Evolutionary conservation across 2,797 vertebrate species (phyloP).

Genomic region (Diplodus sargus): DNA sequence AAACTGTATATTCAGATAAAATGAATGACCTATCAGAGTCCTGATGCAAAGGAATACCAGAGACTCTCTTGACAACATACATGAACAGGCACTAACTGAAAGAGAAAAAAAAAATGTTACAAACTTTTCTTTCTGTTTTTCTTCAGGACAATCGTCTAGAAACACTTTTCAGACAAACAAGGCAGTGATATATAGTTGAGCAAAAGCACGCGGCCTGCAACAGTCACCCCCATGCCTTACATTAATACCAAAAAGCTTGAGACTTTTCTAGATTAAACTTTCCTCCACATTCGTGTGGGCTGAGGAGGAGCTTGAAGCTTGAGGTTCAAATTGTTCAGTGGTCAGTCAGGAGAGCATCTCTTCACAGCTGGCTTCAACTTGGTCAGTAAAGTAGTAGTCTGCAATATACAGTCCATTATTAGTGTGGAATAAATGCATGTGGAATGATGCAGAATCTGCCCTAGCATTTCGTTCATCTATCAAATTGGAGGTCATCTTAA

Average conservation of each 20-base stretch:
- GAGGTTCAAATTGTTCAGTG: constrained; percentile 42
- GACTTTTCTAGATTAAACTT: constrained; percentile 25
- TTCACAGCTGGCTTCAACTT: constrained; percentile 54
- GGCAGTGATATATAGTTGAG: constrained; percentile 77
- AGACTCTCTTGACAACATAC: constrained; percentile 71
- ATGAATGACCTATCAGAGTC: constrained; percentile 68
- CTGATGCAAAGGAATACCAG: constrained; percentile 40
- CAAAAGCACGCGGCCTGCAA: constrained; percentile 55
- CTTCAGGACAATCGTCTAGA: constrained; percentile 66
- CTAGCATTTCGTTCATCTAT: constrained; percentile 39
- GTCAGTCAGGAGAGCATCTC: constrained; percentile 50
- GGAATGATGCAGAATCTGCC: constrained; percentile 54
- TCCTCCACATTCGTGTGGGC: constrained; percentile 14
- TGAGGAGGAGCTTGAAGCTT: constrained; percentile 51
- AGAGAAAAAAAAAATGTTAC: constrained; percentile 55
- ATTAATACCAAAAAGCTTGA: constrained; percentile 62
- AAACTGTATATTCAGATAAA: constrained; percentile 81
- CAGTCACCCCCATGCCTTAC: constrained; percentile 66
- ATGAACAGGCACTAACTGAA: constrained; percentile 80
- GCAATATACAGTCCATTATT: constrained; percentile 44
- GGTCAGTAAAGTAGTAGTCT: constrained; percentile 53
- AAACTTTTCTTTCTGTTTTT: constrained; percentile 67
- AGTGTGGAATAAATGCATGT: constrained; percentile 40
- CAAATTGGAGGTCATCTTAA: constrained; percentile 44
- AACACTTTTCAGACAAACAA: constrained; percentile 73